These are phyloP conservation scores for Ostrea denselamellosa DNA, from an alignment of 1,140 invertebrate species.

Conservation along the genomic window DNA sequence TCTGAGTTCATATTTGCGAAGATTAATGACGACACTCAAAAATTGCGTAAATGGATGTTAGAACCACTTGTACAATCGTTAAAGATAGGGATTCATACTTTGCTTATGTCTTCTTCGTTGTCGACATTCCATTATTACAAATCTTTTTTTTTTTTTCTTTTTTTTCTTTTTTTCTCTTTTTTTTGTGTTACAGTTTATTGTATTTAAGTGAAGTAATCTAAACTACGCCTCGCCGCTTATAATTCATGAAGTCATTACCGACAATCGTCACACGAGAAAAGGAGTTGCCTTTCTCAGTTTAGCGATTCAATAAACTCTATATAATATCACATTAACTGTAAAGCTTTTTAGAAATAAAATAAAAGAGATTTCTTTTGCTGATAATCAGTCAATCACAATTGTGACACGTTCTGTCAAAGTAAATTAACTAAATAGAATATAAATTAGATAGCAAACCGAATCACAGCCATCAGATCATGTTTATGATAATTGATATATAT, in stretches of 20 bases:
- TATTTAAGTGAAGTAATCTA: not conserved
- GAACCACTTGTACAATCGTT: no score
- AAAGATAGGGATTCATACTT: no score
- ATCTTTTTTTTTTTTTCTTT: no score
- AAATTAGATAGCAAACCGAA: not conserved
- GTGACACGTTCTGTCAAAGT: not conserved
- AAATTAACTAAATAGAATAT: not conserved
- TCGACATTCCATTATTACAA: no score
- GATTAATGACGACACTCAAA: no score
- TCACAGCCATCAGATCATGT: not conserved
- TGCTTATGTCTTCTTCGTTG: no score
- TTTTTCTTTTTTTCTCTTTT: no score
- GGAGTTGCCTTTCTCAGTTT: not conserved
- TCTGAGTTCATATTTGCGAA: no score
- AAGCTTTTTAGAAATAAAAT: constrained; percentile 8
- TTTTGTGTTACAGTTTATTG: no score
- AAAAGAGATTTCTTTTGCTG: not conserved
- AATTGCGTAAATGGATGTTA: no score
- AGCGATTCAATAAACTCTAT: not conserved
- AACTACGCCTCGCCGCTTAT: not conserved
- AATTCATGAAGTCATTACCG: not conserved
- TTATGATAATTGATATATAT: constrained; percentile 14
- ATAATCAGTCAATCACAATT: not conserved
- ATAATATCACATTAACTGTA: not conserved
- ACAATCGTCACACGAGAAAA: not conserved